Evolutionary conservation across 2,888 invertebrate genomes (phyloP).

Genomic region (Drosophila gaucha): DNA sequence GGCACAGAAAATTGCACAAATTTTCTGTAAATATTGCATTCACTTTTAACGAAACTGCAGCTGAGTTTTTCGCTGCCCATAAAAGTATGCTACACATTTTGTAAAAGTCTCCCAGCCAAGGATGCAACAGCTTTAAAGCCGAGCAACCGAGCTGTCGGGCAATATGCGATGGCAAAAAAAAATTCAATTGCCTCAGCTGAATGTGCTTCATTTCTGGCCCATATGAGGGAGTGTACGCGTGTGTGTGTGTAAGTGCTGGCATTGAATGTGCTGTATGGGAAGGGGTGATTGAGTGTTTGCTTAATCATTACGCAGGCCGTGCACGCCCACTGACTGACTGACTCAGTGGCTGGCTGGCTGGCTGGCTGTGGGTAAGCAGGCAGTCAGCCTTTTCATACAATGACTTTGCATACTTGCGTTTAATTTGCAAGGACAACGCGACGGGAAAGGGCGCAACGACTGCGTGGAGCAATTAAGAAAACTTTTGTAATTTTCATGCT

Average conservation of each 20-base stretch:
- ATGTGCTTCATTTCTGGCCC: slow-evolving; percentile 51
- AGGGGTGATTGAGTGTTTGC: slow-evolving; percentile 49
- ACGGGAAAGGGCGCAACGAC: neutral
- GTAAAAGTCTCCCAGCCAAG: slow-evolving; percentile 1
- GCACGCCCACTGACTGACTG: slow-evolving; percentile 37
- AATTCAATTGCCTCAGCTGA: slow-evolving; percentile 60
- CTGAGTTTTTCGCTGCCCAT: slow-evolving; percentile 23
- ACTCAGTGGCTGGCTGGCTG: neutral
- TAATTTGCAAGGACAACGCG: slow-evolving; percentile 60
- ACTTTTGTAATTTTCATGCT: slow-evolving; percentile 76
- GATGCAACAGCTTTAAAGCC: slow-evolving; percentile 27
- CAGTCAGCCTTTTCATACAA: slow-evolving; percentile 41
- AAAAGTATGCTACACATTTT: slow-evolving; percentile 45
- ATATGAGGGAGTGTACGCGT: slow-evolving; percentile 15
- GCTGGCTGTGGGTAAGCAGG: neutral
- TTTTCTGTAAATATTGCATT: slow-evolving; percentile 40
- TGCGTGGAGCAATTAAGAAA: slow-evolving; percentile 71
- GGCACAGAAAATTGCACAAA: slow-evolving; percentile 34
- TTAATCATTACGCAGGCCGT: slow-evolving; percentile 63
- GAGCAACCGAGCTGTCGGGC: slow-evolving; percentile 12
- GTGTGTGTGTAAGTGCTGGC: slow-evolving; percentile 6
- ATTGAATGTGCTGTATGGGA: slow-evolving; percentile 10
- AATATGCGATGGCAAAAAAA: slow-evolving; percentile 30
- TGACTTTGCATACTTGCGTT: slow-evolving; percentile 77
- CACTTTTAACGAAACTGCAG: slow-evolving; percentile 34